Base-by-base conservation (phyloP, 2,888 invertebrate species). In the Amorpha juglandis region DNA sequence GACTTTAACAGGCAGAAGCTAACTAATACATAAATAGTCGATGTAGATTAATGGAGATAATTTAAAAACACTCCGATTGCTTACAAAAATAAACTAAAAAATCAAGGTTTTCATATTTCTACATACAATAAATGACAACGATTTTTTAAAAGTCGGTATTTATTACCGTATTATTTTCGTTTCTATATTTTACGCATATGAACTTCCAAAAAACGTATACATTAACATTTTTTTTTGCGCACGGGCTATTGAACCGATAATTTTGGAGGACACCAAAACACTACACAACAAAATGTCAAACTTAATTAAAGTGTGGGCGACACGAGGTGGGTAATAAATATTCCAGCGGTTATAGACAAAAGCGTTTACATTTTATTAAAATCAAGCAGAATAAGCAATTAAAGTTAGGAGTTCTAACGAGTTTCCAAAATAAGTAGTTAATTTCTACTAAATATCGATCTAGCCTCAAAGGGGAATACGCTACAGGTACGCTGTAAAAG, bases 261-360 rank as follows among this genome's bases (percentile, higher is more conserved):
- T 58, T 58, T 58, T 58, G 38, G 42, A 58, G 58, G 58, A 58
- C 58, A 19, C 42, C 42, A 42, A 58, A 58, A 58, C 42, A 12
- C 38, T 58, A 58, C 58, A 58, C n/a, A 58, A 58, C 42, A 58
- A 58, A 58, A 58, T 58, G 58, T 58, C 58, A 58, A 58, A 58
- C 42, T 38, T 58, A 58, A 58, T 58, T 58, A 58, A 42, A 58
- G 19, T 58, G 58, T 58, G 58, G 58, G 58, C 33, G 52, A 11
- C 16, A 42, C 38, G 11, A 38, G 42, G 58, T 58, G 58, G 58
- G 38, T 58, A 19, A 58, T 42, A 58, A 42, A 58, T 58, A 42
- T 42, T 38, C 42, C 19, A 38, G 55, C 38, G 16, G 19, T 58
- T 42, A 58, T 42, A 58, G 42, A 42, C 42, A 58, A 58, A 58